phyloP scores from a whole-genome alignment of 1,140 invertebrate species.

The Ectropis grisescens region DNA sequence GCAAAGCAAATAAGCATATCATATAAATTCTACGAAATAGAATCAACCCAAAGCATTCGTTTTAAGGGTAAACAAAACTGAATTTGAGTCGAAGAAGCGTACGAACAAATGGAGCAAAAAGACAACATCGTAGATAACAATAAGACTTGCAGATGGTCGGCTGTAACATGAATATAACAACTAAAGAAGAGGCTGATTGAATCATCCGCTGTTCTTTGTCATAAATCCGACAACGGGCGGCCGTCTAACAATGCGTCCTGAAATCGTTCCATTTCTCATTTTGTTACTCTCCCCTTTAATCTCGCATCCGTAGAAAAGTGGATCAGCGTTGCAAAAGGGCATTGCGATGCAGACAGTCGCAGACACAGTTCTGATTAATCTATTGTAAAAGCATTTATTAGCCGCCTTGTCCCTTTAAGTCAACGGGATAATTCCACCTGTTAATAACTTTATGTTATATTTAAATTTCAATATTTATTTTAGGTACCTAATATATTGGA shows the following conservation, averaged over 20 bases:
- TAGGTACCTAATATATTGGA: too few relatives aligned
- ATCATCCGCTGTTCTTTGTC: constrained; percentile 68
- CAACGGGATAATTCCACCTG: too few relatives aligned
- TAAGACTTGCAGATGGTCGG: constrained; percentile 40
- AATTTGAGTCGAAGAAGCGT: constrained; percentile 3
- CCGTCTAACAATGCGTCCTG: constrained; percentile 63
- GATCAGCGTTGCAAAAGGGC: constrained; percentile 64
- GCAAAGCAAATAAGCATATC: too few relatives aligned
- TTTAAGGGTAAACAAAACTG: constrained; percentile 6
- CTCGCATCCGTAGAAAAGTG: constrained; percentile 68
- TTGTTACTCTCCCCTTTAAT: constrained; percentile 69
- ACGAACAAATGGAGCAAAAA: constrained; percentile 40
- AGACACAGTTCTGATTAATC: constrained; percentile 58
- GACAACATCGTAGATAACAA: constrained; percentile 42
- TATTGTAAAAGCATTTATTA: constrained; percentile 33
- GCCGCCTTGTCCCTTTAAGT: constrained; percentile 12
- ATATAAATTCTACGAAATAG: too few relatives aligned
- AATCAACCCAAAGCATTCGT: too few relatives aligned
- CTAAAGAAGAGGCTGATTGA: constrained; percentile 66
- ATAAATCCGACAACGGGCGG: constrained; percentile 65
- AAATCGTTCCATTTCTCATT: constrained; percentile 70
- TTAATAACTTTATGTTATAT: too few relatives aligned
- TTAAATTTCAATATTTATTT: too few relatives aligned
- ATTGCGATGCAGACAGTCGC: constrained; percentile 39
- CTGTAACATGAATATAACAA: constrained; percentile 64